phyloP scores from a whole-genome alignment of 2,113 vertebrate species.

The Eclectus roratus region DNA sequence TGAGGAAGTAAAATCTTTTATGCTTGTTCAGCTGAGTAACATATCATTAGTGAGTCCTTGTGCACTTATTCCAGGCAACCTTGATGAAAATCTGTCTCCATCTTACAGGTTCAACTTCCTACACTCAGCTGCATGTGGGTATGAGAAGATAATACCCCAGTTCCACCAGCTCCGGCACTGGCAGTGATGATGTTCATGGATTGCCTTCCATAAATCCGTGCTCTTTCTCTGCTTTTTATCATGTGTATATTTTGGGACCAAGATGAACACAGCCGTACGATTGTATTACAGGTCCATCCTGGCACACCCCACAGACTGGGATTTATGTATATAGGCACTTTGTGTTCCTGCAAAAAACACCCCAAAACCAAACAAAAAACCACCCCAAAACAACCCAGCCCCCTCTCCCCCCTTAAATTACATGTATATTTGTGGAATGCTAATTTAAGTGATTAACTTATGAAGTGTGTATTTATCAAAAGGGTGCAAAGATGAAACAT shows the following conservation, averaged over 20 bases:
- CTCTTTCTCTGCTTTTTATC: conserved; percentile 81
- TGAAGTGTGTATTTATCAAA: conserved; percentile 85
- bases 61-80: background rate
- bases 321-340: conserved; percentile 82
- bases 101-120: conserved; percentile 80
- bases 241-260: conserved; percentile 86
- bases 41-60: background rate
- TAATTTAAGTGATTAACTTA: conserved; percentile 99
- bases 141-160: conserved; percentile 90
- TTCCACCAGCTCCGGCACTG: conserved; percentile 35
- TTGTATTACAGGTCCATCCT: conserved; percentile 73
- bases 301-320: conserved; percentile 76
- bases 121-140: conserved; percentile 84
- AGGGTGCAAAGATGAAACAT: conserved; percentile 74
- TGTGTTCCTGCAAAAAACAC: conserved; percentile 74
- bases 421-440: conserved; percentile 95
- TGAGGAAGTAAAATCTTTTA: background rate
- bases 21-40: fast-evolving
- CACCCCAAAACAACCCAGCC: no score
- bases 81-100: background rate
- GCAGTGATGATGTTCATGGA: conserved; percentile 74
- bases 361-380: background rate
- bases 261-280: conserved; percentile 72
- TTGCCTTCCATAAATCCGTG: conserved; percentile 82
- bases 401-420: conserved; percentile 46